Evolutionary conservation across 2,888 invertebrate genomes (phyloP).

Genomic region (Pollenia angustigena): DNA sequence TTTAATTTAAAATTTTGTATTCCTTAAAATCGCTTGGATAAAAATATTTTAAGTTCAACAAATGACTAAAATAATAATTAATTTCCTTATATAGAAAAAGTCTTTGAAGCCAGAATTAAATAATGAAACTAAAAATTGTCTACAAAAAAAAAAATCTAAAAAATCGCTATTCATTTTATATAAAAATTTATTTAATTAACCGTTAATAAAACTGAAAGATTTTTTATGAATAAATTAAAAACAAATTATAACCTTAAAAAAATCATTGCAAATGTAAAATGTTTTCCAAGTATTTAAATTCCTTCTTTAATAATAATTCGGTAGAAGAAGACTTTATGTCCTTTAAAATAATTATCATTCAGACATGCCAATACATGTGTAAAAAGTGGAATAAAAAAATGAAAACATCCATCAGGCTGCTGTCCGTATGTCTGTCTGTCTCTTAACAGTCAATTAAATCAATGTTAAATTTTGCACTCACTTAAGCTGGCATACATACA

Average conservation of each 20-base stretch:
- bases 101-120: no score
- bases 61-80: no score
- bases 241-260: no score
- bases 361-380: background rate
- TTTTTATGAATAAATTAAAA: background rate
- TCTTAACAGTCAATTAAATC: constrained; percentile 65
- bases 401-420: constrained; percentile 20
- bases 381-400: background rate
- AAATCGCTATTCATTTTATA: no score
- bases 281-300: background rate
- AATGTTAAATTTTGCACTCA: constrained; percentile 47
- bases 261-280: no score
- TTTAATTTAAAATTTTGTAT: no score
- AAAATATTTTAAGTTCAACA: no score
- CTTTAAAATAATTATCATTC: constrained; percentile 9
- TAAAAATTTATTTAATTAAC: no score
- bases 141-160: no score
- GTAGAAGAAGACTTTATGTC: constrained; percentile 31
- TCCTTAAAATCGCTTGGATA: no score
- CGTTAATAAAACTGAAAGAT: background rate
- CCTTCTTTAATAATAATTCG: background rate
- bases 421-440: constrained; percentile 18
- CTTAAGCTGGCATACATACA: constrained; percentile 10
- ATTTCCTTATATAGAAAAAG: no score
- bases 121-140: no score